Evolutionary conservation across 2,797 vertebrate species (phyloP).

Genomic region (Microhierax caerulescens): DNA sequence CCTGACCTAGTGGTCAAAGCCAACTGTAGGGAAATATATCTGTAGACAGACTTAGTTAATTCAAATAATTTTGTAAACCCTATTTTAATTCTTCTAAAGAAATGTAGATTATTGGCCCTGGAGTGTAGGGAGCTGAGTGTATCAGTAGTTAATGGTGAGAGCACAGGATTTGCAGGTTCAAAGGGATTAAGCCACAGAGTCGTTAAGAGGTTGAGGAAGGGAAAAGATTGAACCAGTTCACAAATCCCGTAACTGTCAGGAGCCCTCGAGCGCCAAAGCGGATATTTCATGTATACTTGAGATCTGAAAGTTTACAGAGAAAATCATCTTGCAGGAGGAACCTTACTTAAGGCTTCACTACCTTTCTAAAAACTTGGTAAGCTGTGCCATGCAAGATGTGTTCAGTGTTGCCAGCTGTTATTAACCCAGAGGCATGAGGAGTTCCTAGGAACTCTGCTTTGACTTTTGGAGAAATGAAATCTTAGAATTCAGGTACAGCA

Average conservation of each 20-base stretch:
- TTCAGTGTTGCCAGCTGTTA: neutral
- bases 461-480: neutral
- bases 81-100: neutral
- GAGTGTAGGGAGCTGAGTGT: neutral
- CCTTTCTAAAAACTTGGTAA: neutral
- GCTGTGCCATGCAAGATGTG: neutral
- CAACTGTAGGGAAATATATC: neutral
- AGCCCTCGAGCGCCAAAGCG: neutral
- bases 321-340: neutral
- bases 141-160: neutral
- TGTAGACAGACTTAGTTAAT: neutral
- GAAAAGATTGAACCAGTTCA: neutral
- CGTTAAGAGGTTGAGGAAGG: neutral
- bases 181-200: neutral
- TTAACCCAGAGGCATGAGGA: neutral
- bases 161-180: neutral
- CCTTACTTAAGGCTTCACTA: neutral
- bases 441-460: neutral
- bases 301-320: neutral
- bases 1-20: neutral
- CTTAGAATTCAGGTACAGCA: neutral
- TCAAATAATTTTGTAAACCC: neutral
- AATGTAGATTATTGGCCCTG: neutral
- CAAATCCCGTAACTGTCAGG: neutral
- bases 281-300: neutral